Percentiles rank a stretch among this genome's conserved stretches.
phyloP scores from a whole-genome alignment of 2,797 vertebrate genomes.

The Myoxocephalus aenaeus region DNA sequence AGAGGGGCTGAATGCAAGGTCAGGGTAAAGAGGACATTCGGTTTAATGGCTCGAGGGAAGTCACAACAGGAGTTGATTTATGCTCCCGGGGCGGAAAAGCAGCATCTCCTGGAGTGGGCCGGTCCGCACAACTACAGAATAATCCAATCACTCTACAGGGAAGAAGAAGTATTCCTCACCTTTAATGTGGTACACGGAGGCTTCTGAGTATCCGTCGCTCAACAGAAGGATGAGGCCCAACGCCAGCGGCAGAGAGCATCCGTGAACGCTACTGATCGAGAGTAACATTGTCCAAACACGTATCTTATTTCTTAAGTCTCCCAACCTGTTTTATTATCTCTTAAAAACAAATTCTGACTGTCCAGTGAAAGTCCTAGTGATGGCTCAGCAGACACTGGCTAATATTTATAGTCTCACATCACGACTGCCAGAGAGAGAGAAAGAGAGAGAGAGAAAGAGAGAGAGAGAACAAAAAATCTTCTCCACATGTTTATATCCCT shows the following conservation, averaged over 20 bases:
- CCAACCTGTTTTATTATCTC: neutral
- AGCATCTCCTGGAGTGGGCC: neutral
- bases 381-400: constrained; percentile 21
- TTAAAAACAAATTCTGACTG: neutral
- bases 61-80: constrained; percentile 31
- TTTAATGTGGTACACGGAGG: constrained; percentile 70
- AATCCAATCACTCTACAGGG: neutral
- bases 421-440: neutral
- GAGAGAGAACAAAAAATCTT: constrained; percentile 14
- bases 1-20: constrained; percentile 47
- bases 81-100: neutral
- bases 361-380: constrained; percentile 42
- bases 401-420: constrained; percentile 72
- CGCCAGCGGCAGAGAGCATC: constrained; percentile 23
- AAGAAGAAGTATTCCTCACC: constrained; percentile 57
- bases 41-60: constrained; percentile 16
- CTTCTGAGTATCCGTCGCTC: constrained; percentile 56
- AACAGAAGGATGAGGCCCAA: constrained; percentile 54
- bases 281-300: constrained; percentile 46
- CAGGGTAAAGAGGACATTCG: constrained; percentile 43
- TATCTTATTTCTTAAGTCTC: neutral
- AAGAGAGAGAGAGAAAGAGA: neutral
- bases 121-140: neutral
- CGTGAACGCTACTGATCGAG: neutral
- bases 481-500: constrained; percentile 45